These are phyloP conservation scores for Rhingia rostrata DNA, from an alignment of 2,888 invertebrate genomes.

Conservation along the genomic window DNA sequence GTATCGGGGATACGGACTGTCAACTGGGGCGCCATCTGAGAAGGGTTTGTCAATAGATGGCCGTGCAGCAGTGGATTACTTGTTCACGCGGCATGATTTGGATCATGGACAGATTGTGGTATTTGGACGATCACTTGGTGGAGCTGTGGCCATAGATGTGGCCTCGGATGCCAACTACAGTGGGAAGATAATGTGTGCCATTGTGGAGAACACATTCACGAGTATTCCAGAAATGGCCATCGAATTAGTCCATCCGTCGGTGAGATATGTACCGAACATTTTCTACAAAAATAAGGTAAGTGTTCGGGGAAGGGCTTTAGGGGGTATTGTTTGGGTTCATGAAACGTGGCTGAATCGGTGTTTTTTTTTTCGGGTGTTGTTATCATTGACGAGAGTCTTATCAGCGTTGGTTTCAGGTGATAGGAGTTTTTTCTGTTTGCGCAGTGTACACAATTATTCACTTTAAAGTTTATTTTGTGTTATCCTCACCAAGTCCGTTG, in stretches of 20 bases:
- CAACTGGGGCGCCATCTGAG: slow-evolving; percentile 94
- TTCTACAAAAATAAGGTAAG: slow-evolving; percentile 95
- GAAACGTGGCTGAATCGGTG: not conserved
- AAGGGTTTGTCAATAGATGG: slow-evolving; percentile 94
- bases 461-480: no score
- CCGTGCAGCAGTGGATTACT: slow-evolving; percentile 92
- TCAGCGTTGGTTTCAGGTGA: slow-evolving; percentile 5
- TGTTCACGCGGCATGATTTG: slow-evolving; percentile 91
- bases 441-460: no score
- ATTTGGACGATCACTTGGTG: slow-evolving; percentile 94
- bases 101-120: slow-evolving; percentile 93
- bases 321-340: not conserved
- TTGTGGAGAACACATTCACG: slow-evolving; percentile 97
- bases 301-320: not conserved
- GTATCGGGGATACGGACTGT: slow-evolving; percentile 96
- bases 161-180: slow-evolving; percentile 90
- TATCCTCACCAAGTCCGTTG: no score
- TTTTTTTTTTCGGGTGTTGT: slow-evolving; percentile 6
- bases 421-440: not conserved
- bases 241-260: slow-evolving; percentile 85
- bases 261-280: slow-evolving; percentile 91
- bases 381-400: not conserved
- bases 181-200: slow-evolving; percentile 91
- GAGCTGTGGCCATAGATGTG: slow-evolving; percentile 95
- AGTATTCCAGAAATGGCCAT: slow-evolving; percentile 96